Evolutionary conservation across 2,797 vertebrate species (phyloP), one percentile per base, ranked within the genome.

Genomic region (Anguilla obscura): DNA sequence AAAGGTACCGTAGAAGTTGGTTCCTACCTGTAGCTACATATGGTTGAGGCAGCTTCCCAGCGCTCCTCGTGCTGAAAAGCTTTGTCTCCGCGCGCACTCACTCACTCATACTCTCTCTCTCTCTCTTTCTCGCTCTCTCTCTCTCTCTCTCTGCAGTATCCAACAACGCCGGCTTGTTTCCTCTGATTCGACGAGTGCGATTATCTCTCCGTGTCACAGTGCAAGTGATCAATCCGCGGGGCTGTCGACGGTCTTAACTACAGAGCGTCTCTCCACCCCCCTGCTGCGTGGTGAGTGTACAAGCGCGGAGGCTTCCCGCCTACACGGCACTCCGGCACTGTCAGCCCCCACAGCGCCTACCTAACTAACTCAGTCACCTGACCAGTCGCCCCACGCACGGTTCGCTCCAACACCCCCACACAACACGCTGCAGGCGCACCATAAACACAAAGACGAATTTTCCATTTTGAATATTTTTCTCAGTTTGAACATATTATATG

Each of bases 21-120:
- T 56, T 84, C 87, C 87, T 96, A 96, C 95, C 96, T 96, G 95
- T 94, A 92, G 63, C 63, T n/a, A 10, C 95, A 95, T 95, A 95
- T 94, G 94, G 94, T 90, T 93, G 88, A 88, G 92, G 91, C 87
- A 91, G 90, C 87, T 84, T 56, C 50, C 87, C 89, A 21, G 63
- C 93, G 93, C 95, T 95, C 93, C 94, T 94, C 93, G 91, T 93
- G 94, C 91, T 91, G 91, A 91, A 93, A 45, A 85, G 92, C 94
- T 94, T 94, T 94, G 93, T 96, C 92, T 95, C 92, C 92, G 91
- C 92, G 92, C 6, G 12, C 86, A 21, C 86, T 80, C 86, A 76
- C 50, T 21, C 74, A 30, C 86, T 30, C 79, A 48, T 56, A 83
- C 86, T 24, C 86, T 30, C 79, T 50, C 79, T 84, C 87, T 88